phyloP scores from a whole-genome alignment of 2,888 invertebrate species.

The Troides helena region DNA sequence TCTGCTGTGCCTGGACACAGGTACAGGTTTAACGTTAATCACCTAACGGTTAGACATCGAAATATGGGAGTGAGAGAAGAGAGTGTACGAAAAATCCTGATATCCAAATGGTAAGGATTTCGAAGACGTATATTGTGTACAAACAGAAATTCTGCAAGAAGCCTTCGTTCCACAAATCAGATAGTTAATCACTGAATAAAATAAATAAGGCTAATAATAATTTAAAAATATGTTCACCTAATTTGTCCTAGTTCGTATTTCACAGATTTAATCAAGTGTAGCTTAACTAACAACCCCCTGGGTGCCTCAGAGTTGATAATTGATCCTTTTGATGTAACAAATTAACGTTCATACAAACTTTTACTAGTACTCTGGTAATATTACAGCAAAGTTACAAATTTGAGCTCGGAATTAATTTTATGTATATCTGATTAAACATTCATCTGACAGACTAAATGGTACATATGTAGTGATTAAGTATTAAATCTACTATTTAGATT shows the following conservation, averaged over 20 bases:
- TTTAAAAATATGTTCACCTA: background rate
- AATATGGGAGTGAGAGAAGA: too few species aligned
- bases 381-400: background rate
- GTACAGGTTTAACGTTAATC: constrained; percentile 52
- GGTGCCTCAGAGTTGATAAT: background rate
- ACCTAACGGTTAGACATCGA: background rate
- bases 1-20: constrained; percentile 83
- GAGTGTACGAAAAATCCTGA: too few species aligned
- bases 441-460: background rate
- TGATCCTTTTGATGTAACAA: background rate
- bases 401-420: background rate
- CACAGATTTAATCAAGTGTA: background rate
- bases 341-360: background rate
- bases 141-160: too few species aligned
- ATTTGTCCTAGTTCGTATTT: background rate
- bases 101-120: too few species aligned
- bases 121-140: too few species aligned
- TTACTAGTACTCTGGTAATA: background rate
- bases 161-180: too few species aligned
- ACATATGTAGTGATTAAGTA: background rate
- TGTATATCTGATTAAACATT: background rate
- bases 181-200: too few species aligned
- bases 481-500: background rate
- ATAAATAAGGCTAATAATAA: too few species aligned
- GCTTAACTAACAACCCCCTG: background rate